Evolutionary conservation across 2,888 invertebrate genomes (phyloP).

Genomic region (Rapana venosa): DNA sequence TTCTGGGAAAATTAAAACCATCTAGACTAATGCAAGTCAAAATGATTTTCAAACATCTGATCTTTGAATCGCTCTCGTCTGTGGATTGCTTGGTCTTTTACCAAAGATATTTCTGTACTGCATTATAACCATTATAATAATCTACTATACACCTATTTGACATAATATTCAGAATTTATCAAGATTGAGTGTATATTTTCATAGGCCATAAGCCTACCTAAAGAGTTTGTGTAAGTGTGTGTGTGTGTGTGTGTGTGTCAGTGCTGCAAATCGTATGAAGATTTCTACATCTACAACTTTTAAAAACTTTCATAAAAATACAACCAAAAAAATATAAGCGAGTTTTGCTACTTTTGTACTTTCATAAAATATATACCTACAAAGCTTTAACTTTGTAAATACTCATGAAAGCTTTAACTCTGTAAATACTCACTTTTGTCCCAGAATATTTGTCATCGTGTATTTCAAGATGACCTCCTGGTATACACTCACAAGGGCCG

Average conservation of each 20-base stretch:
- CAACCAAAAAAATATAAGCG: neutral
- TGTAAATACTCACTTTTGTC: slow-evolving; percentile 15
- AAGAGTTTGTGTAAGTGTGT: neutral
- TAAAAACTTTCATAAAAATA: too few relatives aligned
- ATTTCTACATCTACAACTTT: neutral
- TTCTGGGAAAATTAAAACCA: too few relatives aligned
- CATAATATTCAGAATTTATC: slow-evolving; percentile 33
- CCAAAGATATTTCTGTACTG: too few relatives aligned
- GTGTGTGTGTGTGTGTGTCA: neutral
- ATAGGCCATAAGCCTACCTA: neutral
- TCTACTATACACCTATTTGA: neutral
- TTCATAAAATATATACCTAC: slow-evolving; percentile 14
- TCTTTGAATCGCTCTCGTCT: neutral
- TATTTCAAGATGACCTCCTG: neutral
- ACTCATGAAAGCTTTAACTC: slow-evolving; percentile 26
- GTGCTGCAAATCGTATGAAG: neutral
- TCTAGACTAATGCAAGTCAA: too few relatives aligned
- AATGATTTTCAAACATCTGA: neutral
- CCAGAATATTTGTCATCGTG: neutral
- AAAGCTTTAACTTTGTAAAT: slow-evolving; percentile 25
- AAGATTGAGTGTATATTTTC: slow-evolving; percentile 17
- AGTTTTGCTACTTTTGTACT: slow-evolving; percentile 32
- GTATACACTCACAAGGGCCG: neutral
- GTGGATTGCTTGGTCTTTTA: neutral
- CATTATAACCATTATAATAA: too few relatives aligned